Conservation (phyloP, 1,140 invertebrate genomes). For the Zaprionus ghesquierei region DNA sequence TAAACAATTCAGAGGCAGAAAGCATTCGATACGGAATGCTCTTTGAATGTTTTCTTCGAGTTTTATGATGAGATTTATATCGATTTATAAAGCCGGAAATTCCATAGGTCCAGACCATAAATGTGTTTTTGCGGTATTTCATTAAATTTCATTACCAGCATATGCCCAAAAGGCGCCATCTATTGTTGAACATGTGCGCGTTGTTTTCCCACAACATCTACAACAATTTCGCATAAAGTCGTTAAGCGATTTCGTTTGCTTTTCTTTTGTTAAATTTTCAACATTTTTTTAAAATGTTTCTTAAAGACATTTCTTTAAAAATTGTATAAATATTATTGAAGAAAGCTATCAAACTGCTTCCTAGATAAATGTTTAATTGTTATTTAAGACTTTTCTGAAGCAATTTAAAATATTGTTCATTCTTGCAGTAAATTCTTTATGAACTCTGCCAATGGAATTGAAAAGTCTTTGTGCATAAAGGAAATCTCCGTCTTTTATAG, state of each 20-base stretch:
- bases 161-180: slow-evolving; percentile 12
- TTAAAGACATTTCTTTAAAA: not conserved
- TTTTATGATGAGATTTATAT: slow-evolving; percentile 62
- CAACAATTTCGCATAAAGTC: not conserved
- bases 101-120: slow-evolving; percentile 15
- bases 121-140: slow-evolving; percentile 40
- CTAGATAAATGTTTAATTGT: not conserved
- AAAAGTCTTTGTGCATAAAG: not conserved
- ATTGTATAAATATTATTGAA: not conserved
- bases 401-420: not conserved
- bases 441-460: not conserved
- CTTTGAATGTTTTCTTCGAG: slow-evolving; percentile 32
- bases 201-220: not conserved
- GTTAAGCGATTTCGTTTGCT: not conserved
- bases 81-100: slow-evolving; percentile 49
- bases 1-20: slow-evolving; percentile 42
- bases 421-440: not conserved
- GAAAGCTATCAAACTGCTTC: not conserved
- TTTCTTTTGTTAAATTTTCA: not conserved
- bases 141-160: slow-evolving; percentile 56
- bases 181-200: slow-evolving; percentile 13
- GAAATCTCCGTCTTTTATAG: not conserved
- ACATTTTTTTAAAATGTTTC: not conserved
- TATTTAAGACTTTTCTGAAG: not conserved
- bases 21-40: slow-evolving; percentile 27